These are phyloP conservation scores for Polyommatus iphigenia DNA, from an alignment of 2,888 invertebrate species.

Conservation along the genomic window DNA sequence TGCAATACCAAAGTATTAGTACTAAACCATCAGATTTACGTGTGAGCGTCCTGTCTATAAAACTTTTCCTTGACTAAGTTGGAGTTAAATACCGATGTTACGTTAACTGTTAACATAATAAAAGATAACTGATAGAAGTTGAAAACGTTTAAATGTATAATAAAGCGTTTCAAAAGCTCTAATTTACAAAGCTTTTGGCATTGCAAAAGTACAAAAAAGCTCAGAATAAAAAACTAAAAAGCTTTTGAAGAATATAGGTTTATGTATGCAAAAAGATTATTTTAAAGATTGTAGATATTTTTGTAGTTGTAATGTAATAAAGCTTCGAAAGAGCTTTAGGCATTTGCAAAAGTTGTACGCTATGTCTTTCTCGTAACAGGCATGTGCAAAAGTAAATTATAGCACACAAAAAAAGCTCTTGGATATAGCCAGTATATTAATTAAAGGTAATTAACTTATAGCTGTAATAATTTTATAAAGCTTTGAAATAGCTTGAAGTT, in stretches of 20 bases:
- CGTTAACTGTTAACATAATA: background rate
- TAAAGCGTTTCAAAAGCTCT: too few species aligned
- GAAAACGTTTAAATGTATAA: too few species aligned
- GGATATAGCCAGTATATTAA: too few species aligned
- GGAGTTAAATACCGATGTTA: background rate
- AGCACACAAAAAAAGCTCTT: too few species aligned
- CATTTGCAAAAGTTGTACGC: background rate
- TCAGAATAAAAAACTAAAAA: background rate
- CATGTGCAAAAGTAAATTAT: background rate
- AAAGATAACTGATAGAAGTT: too few species aligned
- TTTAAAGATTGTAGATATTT: too few species aligned
- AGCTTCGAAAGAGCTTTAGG: background rate
- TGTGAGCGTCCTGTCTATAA: background rate
- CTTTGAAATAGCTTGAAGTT: background rate
- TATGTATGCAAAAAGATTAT: too few species aligned
- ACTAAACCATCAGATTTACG: background rate
- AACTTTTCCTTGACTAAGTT: background rate
- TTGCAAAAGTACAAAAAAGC: background rate
- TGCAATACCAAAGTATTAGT: background rate
- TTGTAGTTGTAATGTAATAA: background rate
- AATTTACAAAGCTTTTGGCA: background rate
- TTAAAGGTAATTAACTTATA: too few species aligned
- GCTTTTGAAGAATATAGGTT: too few species aligned
- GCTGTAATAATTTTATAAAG: background rate
- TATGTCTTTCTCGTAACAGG: too few species aligned